Base-by-base conservation (phyloP, 2,113 vertebrate species). In the Telmatochromis brachygnathus region DNA sequence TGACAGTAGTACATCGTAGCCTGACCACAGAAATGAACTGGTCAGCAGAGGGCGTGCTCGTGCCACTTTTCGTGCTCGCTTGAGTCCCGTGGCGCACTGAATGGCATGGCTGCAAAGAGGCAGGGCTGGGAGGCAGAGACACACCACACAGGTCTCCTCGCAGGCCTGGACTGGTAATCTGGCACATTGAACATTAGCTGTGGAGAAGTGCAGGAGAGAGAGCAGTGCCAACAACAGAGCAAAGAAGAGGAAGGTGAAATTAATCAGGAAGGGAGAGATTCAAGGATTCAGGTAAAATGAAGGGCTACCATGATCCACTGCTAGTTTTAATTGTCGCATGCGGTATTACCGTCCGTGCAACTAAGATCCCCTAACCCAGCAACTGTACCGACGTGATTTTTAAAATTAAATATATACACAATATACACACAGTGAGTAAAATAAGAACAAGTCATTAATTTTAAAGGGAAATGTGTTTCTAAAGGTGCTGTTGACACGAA, bases 101-200 rank as follows among this genome's bases (percentile, higher is more conserved):
- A 37, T 33, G 15, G 9, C 14, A 30, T 7, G 6, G 23, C 7
- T 23, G 51, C 9, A 33, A 51, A 82, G 82, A 92, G 85, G 82
- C 93, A 89, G 88, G 89, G 85, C 92, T 81, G 87, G 9, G 39
- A 88, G 68, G 15, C 4, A 86, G 68, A 83, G 9, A 65, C 39
- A 55, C 84, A 23, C 42, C 23, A 75, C 68, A 49, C 86, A 12
- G 45, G 47, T 79, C 55, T 82, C 21, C 81, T 54, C 81, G 14
- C 58, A 62, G 30, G 15, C 1, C 17, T 62, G 58, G 58, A 62
- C 17, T 62, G 30, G 30, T 62, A 62, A 62, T 62, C 58, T 62
- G 30, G 58, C 58, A 62, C 28, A 62, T n/a, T 35, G 58, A 2
- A 33, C 30, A 62, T 62, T 12, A 62, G 6, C 17, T 62, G 58